These are phyloP conservation scores for Bufo gargarizans DNA, from an alignment of 2,113 vertebrate genomes.

Conservation along the genomic window DNA sequence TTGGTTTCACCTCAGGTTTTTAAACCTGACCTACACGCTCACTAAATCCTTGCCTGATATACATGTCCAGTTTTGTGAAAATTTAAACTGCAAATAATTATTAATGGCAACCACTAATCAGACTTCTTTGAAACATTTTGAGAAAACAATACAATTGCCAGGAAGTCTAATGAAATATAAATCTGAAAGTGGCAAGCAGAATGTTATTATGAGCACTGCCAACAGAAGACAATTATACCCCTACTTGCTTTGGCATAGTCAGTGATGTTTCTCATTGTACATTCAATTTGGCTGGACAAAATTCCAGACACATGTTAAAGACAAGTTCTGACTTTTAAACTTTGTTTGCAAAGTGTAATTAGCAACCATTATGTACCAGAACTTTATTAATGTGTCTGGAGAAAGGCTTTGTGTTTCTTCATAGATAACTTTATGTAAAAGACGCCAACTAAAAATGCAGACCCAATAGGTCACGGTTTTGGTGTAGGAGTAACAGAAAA, in stretches of 20 bases:
- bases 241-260: constrained; percentile 64
- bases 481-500: no score
- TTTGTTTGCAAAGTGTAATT: constrained; percentile 68
- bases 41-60: background rate
- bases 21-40: background rate
- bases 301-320: constrained; percentile 70
- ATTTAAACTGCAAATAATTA: background rate
- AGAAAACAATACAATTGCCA: constrained; percentile 45
- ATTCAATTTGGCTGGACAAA: constrained; percentile 57
- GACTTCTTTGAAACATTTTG: background rate
- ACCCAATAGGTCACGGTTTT: no score
- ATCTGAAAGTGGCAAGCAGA: constrained; percentile 66
- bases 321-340: constrained; percentile 66
- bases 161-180: constrained; percentile 62
- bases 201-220: constrained; percentile 65
- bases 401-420: background rate
- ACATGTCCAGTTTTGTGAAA: constrained; percentile 18
- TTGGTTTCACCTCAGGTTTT: background rate
- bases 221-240: constrained; percentile 62
- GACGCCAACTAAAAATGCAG: background rate
- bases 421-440: background rate
- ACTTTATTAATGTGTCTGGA: constrained; percentile 22
- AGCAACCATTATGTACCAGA: constrained; percentile 16
- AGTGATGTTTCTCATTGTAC: constrained; percentile 59
- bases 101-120: background rate